These are phyloP conservation scores for Microtus montanus DNA, from an alignment of 2,113 vertebrate species.

Conservation along the genomic window DNA sequence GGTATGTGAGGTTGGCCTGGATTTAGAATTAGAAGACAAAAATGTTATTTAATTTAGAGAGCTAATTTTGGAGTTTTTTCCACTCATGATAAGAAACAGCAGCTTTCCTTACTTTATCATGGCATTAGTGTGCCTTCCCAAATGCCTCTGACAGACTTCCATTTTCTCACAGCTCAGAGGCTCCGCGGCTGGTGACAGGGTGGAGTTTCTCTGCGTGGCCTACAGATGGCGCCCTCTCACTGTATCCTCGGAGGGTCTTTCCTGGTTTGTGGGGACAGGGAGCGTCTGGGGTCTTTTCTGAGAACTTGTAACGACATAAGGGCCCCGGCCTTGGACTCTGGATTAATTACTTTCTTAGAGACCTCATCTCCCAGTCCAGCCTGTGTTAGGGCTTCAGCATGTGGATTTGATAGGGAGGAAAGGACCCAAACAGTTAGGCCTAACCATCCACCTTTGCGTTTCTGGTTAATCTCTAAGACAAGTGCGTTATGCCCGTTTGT, in stretches of 20 bases:
- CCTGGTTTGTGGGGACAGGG: neutral
- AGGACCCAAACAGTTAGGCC: neutral
- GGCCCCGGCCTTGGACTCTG: neutral
- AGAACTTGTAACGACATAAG: neutral
- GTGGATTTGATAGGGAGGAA: no score
- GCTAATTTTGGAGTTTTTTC: conserved; percentile 21
- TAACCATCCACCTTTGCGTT: neutral
- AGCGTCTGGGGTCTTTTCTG: neutral
- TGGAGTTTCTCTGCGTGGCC: neutral
- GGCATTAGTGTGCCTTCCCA: neutral
- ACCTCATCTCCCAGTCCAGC: neutral
- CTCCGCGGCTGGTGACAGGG: neutral
- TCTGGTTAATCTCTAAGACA: neutral
- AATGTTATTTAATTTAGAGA: conserved; percentile 48
- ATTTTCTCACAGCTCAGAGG: neutral
- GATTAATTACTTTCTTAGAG: neutral
- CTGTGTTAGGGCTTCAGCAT: neutral
- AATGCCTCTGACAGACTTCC: neutral
- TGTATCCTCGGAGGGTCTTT: no score
- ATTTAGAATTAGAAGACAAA: conserved; percentile 65
- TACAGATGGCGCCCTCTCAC: neutral
- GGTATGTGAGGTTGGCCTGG: conserved; percentile 44
- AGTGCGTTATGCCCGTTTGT: neutral
- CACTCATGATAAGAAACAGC: neutral
- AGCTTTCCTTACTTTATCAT: neutral